phyloP scores from a whole-genome alignment of 2,888 invertebrate species.

The Chymomyza fuscimana region DNA sequence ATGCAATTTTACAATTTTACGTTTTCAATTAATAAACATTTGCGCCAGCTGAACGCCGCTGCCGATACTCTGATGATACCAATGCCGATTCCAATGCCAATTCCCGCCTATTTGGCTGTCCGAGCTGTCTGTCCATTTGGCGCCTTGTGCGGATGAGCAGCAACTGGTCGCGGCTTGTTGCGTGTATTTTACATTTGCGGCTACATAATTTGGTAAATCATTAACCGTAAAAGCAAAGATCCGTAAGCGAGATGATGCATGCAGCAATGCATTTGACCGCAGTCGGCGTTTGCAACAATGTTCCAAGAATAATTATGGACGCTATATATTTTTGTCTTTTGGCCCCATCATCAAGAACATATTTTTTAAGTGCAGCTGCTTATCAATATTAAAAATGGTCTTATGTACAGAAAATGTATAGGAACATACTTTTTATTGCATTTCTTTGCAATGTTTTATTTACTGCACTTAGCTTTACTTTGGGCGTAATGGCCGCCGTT shows the following conservation, averaged over 20 bases:
- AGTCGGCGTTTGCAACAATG: conserved; percentile 14
- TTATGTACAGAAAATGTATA: too few relatives aligned
- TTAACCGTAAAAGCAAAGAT: conserved; percentile 60
- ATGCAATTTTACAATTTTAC: conserved; percentile 71
- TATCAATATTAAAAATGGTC: not conserved
- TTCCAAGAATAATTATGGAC: conserved; percentile 28
- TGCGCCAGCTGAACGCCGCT: conserved; percentile 53
- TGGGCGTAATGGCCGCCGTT: conserved; percentile 21
- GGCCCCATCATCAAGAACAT: not conserved
- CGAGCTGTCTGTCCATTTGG: not conserved
- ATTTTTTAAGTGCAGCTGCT: not conserved
- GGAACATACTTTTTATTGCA: not conserved
- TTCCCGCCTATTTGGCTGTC: not conserved
- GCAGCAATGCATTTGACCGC: conserved; percentile 46
- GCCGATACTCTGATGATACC: not conserved
- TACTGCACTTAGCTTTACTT: conserved; percentile 11
- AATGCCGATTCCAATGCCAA: not conserved
- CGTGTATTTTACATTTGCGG: conserved; percentile 67
- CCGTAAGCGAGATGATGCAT: conserved; percentile 40
- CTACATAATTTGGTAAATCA: conserved; percentile 72
- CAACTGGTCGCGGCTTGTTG: conserved; percentile 6
- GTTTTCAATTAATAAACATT: conserved; percentile 74
- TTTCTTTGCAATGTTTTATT: conserved; percentile 15
- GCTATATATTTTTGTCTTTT: not conserved
- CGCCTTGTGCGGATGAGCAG: not conserved